A percentile compares a stretch with the other conserved stretches of the same genome.
These are phyloP conservation scores for Empidonax traillii DNA, from an alignment of 2,113 vertebrate species.

Conservation along the genomic window DNA sequence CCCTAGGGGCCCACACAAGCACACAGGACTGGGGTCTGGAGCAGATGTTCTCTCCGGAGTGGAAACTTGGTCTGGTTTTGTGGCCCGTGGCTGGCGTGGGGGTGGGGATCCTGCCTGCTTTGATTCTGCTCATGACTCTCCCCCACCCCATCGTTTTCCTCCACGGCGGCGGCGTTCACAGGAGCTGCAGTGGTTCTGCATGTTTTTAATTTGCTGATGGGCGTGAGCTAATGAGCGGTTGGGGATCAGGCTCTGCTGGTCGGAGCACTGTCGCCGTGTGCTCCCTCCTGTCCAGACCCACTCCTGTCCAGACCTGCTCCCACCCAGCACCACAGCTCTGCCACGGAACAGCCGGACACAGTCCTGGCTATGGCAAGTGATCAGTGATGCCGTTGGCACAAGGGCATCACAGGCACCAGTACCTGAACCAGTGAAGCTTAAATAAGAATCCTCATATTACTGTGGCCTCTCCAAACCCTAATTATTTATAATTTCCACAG, in stretches of 20 bases:
- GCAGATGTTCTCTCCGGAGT: rapidly evolving
- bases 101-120: neutral
- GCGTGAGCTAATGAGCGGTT: neutral
- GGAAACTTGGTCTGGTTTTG: neutral
- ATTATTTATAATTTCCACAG: neutral
- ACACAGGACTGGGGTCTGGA: neutral
- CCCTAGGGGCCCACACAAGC: rapidly evolving
- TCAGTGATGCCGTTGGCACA: rapidly evolving
- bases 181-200: neutral
- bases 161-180: rapidly evolving
- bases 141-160: neutral
- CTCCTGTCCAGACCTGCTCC: neutral
- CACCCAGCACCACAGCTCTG: neutral
- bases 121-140: neutral
- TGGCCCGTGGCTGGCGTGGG: neutral
- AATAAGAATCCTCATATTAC: neutral
- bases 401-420: rapidly evolving
- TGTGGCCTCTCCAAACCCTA: neutral
- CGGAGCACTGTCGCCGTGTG: rapidly evolving
- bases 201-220: neutral
- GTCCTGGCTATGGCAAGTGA: rapidly evolving
- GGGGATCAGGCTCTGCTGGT: neutral
- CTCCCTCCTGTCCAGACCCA: neutral
- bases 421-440: neutral
- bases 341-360: rapidly evolving